phyloP scores from a whole-genome alignment of 2,888 invertebrate species.

The Scrobipalpa costella region DNA sequence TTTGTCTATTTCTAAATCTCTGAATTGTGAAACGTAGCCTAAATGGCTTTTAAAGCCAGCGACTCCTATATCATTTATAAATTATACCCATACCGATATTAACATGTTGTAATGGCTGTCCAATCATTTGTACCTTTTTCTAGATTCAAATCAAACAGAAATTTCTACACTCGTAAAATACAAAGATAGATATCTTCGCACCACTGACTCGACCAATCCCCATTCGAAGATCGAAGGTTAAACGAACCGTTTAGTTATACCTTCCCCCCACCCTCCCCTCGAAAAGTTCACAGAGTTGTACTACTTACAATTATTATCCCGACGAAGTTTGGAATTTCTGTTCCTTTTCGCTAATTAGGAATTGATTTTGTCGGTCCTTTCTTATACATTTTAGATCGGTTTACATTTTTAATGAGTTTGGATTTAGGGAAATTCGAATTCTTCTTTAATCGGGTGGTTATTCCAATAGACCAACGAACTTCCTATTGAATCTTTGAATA shows the following conservation, averaged over 20 bases:
- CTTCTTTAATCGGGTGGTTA: too few species aligned
- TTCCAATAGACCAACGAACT: too few species aligned
- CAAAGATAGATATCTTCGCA: constrained; percentile 23
- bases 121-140: neutral
- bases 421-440: too few species aligned
- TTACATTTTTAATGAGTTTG: too few species aligned
- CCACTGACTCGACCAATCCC: constrained; percentile 52
- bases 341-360: neutral
- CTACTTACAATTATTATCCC: constrained; percentile 2
- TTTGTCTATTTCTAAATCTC: too few species aligned
- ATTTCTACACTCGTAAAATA: neutral
- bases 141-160: neutral
- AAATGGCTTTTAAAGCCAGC: too few species aligned
- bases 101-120: too few species aligned
- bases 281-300: constrained; percentile 2
- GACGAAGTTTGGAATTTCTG: neutral
- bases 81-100: too few species aligned
- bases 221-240: constrained; percentile 72
- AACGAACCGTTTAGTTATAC: constrained; percentile 69
- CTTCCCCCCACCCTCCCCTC: constrained; percentile 36
- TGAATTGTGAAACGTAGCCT: too few species aligned
- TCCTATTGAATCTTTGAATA: too few species aligned
- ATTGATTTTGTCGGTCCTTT: constrained; percentile 23
- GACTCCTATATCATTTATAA: too few species aligned
- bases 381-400: neutral